Base-by-base conservation (phyloP, 2,888 invertebrate genomes). In the Osmoderma eremita region DNA sequence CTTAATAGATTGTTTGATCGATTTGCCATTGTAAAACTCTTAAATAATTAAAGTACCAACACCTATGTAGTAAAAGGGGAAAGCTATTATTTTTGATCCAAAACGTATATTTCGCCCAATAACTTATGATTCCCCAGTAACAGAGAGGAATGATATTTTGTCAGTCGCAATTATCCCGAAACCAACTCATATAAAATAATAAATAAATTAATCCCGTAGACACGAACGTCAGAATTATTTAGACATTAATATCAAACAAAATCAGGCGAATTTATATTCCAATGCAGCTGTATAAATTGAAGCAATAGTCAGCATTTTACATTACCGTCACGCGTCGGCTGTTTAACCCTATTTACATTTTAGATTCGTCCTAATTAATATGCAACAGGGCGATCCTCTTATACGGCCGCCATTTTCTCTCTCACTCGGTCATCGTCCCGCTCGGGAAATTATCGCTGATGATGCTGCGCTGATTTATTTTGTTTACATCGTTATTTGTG, bases 291-390 rank as follows among this genome's bases (percentile, higher is more conserved):
- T 48, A 45, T 71, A 70, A 74, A 75, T 73, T 75, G 73, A 74
- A 74, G 76, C 71, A n/a, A n/a, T n/a, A n/a, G n/a, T 70, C 76
- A 70, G 67, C 73, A 71, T 75, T 78, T 74, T 74, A 75, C 74
- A 77, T 77, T 77, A 77, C 69, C 76, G 76, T 77, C 78, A 77
- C 77, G 77, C 75, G 72, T 73, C 72, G 73, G 74, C 75, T 73
- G 76, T 77, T 77, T 75, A 71, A 71, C 72, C 72, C 75, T 76
- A 78, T 77, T 78, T 78, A 78, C 77, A 78, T 77, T 78, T 78
- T 74, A 76, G 76, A 77, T 78, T 76, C 73, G 70, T 72, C 69
- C 75, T 77, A 78, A 77, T 78, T 77, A 76, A 77, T 75, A 75
- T 75, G 69, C 58, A 61, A 61, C 45, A 61, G 30, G n/a, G 30